Conservation (phyloP, 2,113 vertebrate species). For the Ahaetulla prasina region DNA sequence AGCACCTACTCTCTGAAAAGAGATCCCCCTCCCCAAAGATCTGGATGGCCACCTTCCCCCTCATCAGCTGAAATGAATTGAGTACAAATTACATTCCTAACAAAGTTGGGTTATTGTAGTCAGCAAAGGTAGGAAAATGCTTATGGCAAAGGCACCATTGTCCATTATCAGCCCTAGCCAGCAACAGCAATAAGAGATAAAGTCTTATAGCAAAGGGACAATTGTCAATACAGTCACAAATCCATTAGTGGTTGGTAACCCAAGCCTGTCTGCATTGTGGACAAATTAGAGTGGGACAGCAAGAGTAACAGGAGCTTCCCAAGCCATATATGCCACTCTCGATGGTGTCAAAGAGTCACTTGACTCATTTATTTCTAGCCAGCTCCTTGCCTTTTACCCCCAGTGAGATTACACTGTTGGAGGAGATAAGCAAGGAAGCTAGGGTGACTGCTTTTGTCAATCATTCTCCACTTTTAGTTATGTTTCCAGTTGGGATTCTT, state of each 20-base stretch:
- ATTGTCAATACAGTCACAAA: constrained; percentile 29
- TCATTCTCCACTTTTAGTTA: neutral
- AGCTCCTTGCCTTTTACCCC: neutral
- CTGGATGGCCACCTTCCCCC: neutral
- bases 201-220: constrained; percentile 19
- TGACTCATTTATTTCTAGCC: neutral
- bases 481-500: neutral
- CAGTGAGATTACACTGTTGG: neutral
- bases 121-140: neutral
- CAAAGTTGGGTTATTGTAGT: neutral
- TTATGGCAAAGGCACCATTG: constrained; percentile 15
- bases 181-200: neutral
- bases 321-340: neutral
- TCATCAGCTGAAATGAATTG: neutral
- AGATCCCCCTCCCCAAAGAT: neutral
- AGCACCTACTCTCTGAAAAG: too few species aligned
- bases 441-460: neutral
- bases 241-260: constrained; percentile 25
- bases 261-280: constrained; percentile 4
- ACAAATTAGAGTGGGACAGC: neutral
- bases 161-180: neutral
- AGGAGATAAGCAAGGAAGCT: neutral
- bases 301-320: neutral
- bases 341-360: neutral
- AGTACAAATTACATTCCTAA: constrained; percentile 24